phyloP scores from a whole-genome alignment of 1,140 invertebrate genomes.

The Palaemon carinicauda region DNA sequence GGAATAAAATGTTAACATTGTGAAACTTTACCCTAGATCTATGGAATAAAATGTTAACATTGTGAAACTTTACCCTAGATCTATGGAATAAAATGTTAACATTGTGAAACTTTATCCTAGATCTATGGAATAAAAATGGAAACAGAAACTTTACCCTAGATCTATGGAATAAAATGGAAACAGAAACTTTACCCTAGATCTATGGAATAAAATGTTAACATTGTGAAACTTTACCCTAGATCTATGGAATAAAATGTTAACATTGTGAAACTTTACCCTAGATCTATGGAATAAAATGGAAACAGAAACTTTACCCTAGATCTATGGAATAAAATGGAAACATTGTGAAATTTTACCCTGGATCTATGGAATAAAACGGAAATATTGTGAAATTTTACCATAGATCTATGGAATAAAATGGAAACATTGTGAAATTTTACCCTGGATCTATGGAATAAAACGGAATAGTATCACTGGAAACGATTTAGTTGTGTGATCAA shows the following conservation, averaged over 20 bases:
- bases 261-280: neutral
- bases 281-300: too few relatives aligned
- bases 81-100: too few relatives aligned
- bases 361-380: too few relatives aligned
- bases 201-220: too few relatives aligned
- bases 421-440: slow-evolving; percentile 22
- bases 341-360: neutral
- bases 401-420: slow-evolving; percentile 15
- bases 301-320: slow-evolving; percentile 6
- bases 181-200: slow-evolving; percentile 1
- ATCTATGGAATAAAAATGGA: too few relatives aligned
- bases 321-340: slow-evolving; percentile 34
- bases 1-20: too few relatives aligned
- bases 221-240: slow-evolving; percentile 6
- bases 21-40: neutral
- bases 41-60: too few relatives aligned
- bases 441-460: neutral
- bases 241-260: too few relatives aligned
- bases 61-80: slow-evolving; percentile 3
- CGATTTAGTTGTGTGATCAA: too few relatives aligned
- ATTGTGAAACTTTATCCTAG: slow-evolving; percentile 8
- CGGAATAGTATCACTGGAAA: too few relatives aligned
- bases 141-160: slow-evolving; percentile 6
- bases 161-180: too few relatives aligned
- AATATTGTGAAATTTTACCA: slow-evolving; percentile 7